These are phyloP conservation scores for Bombyx mandarina DNA, from an alignment of 1,140 invertebrate genomes.

Conservation along the genomic window DNA sequence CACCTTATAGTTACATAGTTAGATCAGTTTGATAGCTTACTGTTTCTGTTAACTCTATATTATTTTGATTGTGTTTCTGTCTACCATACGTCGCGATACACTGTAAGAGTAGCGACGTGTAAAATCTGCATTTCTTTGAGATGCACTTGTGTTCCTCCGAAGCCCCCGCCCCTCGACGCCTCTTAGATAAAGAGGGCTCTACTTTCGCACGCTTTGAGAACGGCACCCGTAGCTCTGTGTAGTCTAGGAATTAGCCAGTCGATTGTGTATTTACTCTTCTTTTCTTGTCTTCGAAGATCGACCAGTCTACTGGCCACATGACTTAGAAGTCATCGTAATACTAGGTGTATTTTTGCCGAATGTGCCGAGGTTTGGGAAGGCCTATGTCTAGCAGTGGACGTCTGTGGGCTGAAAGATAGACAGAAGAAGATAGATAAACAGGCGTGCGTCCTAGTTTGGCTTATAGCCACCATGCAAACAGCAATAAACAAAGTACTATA, in stretches of 20 bases:
- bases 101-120: slow-evolving; percentile 67
- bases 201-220: slow-evolving; percentile 62
- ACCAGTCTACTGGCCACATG: no score
- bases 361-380: no score
- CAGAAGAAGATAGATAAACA: no score
- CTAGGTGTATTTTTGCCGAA: no score
- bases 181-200: slow-evolving; percentile 62
- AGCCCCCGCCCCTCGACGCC: slow-evolving; percentile 18
- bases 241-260: background rate
- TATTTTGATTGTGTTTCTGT: slow-evolving; percentile 15
- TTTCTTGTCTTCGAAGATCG: background rate
- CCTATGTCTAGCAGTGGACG: no score
- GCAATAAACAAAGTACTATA: no score
- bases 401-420: no score
- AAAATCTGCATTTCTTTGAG: slow-evolving; percentile 71
- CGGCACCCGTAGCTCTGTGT: slow-evolving; percentile 24
- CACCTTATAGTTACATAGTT: no score
- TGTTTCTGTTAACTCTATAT: background rate
- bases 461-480: no score
- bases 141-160: slow-evolving; percentile 57
- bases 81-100: slow-evolving; percentile 52
- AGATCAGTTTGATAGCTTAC: no score
- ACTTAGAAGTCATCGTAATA: no score
- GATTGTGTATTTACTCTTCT: slow-evolving; percentile 4
- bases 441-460: no score